phyloP scores from a whole-genome alignment of 2,797 vertebrate genomes.

The Mastacembelus armatus region DNA sequence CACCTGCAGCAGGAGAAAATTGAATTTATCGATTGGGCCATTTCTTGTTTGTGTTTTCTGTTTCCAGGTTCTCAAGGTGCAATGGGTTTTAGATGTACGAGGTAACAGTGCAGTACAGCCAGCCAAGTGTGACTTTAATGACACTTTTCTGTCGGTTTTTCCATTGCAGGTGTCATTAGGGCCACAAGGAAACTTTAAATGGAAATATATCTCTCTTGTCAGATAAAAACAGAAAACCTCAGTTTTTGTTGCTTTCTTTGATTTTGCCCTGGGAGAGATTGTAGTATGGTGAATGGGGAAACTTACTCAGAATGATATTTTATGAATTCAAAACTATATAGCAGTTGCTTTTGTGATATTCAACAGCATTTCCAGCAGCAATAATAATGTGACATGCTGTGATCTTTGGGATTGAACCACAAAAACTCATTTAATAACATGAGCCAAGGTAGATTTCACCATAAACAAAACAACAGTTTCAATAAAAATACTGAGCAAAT shows the following conservation, averaged over 20 bases:
- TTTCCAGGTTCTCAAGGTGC: conserved; percentile 33
- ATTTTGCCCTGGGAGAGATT: not conserved
- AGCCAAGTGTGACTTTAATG: conserved; percentile 50
- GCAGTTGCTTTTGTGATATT: not conserved
- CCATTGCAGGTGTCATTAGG: conserved; percentile 41
- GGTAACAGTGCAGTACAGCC: conserved; percentile 47
- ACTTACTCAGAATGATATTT: not conserved
- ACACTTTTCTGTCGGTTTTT: conserved; percentile 15
- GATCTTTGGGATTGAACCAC: not conserved
- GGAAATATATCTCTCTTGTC: conserved; percentile 44
- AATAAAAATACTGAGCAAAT: not conserved
- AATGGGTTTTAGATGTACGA: conserved; percentile 48
- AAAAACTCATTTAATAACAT: not conserved
- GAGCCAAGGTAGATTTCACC: not conserved
- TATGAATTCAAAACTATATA: no score
- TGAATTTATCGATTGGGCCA: conserved; percentile 67
- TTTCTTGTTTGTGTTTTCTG: conserved; percentile 52
- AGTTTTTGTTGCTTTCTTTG: not conserved
- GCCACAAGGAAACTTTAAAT: conserved; percentile 31
- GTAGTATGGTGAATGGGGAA: not conserved
- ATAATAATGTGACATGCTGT: not conserved
- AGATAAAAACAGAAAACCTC: conserved; percentile 5
- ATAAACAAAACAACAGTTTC: not conserved
- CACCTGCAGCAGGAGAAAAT: conserved; percentile 65
- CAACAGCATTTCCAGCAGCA: not conserved